Evolutionary conservation across 2,113 vertebrate species (phyloP), one percentile per base, ranked within the genome.

Genomic region (Cichladusa arquata): DNA sequence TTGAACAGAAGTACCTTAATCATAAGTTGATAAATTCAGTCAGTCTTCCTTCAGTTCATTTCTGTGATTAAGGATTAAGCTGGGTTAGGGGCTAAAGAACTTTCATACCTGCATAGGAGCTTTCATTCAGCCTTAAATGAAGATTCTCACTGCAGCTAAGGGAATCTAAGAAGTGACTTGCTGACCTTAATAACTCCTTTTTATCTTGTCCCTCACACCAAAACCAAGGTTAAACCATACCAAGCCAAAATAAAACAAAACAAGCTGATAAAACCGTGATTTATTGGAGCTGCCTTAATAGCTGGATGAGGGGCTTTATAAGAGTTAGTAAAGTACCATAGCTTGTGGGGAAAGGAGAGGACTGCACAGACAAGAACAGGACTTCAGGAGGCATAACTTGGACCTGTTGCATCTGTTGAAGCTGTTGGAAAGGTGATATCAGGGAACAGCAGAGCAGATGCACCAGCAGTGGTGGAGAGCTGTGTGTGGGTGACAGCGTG

Each of bases 1-100:
- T 83, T 90, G 67, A 92, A 83, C 20, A 77, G 31, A 88, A 88
- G 36, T 88, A 83, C 31, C 23, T 88, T 86, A 86, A 90, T 20
- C 2, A 6, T 72, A 22, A 73, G 71, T 50, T 47, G 77, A 66
- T 65, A 88, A 85, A 88, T 48, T 77, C 29, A 66, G 14, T 65
- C 47, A 58, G 5, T 65, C 22, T 87, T 92, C 28, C 36, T 84
- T 33, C 1, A 3, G 17, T n/a, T 86, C 3, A 23, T 65, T 80
- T 88, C 78, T 77, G 29, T 45, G 54, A 80, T 42, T 72, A 50
- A 86, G 7, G 10, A 45, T 13, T 65, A 26, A 65, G 2, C 23
- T 74, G 51, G 7, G 64, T 74, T 50, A 84, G 25, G 14, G 50
- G 66, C 17, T 57, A 83, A 72, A 77, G 20, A 50, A 69, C 18